Evolutionary conservation across 2,797 vertebrate species (phyloP), one percentile per base, ranked within the genome.

Genomic region (Hyperoplus immaculatus): DNA sequence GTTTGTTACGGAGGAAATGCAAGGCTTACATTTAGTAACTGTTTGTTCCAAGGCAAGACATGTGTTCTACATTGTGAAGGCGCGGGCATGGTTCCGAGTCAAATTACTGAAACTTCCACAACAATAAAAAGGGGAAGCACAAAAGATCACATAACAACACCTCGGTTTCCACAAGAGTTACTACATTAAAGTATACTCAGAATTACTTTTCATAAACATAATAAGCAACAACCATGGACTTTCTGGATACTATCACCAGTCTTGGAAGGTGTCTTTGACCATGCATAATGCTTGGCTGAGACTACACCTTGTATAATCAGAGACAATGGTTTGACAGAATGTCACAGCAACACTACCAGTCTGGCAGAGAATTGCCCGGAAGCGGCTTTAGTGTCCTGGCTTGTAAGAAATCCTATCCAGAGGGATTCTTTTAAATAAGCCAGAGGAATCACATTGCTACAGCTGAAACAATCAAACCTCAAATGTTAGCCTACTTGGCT

Each of bases 401-500:
- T 81, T 77, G 73, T 75, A 49, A 72, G 85, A 84, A 88, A 92
- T 80, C 43, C 81, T 80, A 88, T 81, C 78, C 86, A 76, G 78
- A 72, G 55, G 79, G 75, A 82, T 85, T 62, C 46, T 81, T 87
- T 79, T 49, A 81, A 86, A 72, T 36, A 57, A 89, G 65, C 68
- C 58, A 5, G 65, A 82, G 87, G 86, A 88, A 82, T 93, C 88
- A 63, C 75, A 86, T 91, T 83, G 70, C 86, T 43, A 41, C 36
- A 13, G 59, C 74, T 83, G 83, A 82, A 85, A 90, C 77, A 90
- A 91, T 89, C 80, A 88, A 87, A 86, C 80, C 59, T 83, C 81
- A 87, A 83, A 82, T 77, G 75, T 69, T 84, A 75, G 60, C 75
- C 77, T 57, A 73, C 75, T 89, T 87, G 87, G 84, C 83, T 86